Percentiles rank a stretch among this genome's conserved stretches.
Evolutionary conservation across 2,113 vertebrate genomes (phyloP).

Genomic region (Prochilodus magdalenae): DNA sequence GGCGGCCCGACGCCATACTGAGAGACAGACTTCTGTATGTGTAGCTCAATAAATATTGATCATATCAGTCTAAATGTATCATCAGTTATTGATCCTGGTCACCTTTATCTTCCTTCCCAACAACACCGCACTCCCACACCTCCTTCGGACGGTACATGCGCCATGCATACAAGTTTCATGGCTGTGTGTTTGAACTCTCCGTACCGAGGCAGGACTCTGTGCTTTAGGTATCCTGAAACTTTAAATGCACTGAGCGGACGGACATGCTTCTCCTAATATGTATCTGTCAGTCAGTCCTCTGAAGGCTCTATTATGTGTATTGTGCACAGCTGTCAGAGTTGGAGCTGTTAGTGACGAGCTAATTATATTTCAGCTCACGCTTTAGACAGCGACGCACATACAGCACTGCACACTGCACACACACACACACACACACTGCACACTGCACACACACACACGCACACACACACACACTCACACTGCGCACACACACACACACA

Average conservation of each 20-base stretch:
- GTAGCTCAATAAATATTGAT: too few species aligned
- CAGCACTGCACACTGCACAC: not conserved
- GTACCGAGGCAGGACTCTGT: too few species aligned
- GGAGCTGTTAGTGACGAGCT: not conserved
- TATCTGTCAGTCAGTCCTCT: constrained; percentile 14
- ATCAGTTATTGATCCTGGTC: too few species aligned
- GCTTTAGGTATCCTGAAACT: not conserved
- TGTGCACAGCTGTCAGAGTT: constrained; percentile 10
- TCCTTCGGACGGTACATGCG: not conserved
- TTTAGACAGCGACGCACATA: not conserved
- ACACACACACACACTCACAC: too few species aligned
- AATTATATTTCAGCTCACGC: constrained; percentile 8
- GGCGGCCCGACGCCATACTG: too few species aligned
- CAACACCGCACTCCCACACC: too few species aligned
- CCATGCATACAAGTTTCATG: not conserved
- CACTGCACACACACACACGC: not conserved
- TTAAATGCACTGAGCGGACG: not conserved
- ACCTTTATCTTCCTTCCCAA: too few species aligned
- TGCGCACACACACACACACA: not conserved
- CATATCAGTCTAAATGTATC: too few species aligned
- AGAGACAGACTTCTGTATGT: too few species aligned
- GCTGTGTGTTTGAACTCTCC: too few species aligned
- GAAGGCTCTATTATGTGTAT: constrained; percentile 4
- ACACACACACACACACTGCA: not conserved
- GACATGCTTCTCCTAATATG: not conserved